Evolutionary conservation across 2,113 vertebrate species (phyloP).

Genomic region (Mastomys natalensis): DNA sequence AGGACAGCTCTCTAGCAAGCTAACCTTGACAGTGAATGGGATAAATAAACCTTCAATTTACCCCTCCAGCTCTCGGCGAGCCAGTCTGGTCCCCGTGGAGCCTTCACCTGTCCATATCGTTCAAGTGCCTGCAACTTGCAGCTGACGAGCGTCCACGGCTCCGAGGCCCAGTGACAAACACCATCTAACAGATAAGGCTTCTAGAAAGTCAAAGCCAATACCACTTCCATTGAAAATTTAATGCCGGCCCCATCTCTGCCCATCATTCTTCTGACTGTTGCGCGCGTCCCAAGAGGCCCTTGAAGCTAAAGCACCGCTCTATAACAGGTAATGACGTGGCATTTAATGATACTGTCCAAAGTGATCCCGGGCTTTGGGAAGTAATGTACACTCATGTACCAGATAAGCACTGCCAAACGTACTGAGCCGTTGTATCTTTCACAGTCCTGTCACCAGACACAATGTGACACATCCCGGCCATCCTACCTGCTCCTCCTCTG

Average conservation of each 20-base stretch:
- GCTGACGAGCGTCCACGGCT: slow-evolving; percentile 91
- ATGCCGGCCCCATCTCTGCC: slow-evolving; percentile 95
- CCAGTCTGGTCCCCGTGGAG: slow-evolving; percentile 94
- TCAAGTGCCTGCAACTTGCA: slow-evolving; percentile 93
- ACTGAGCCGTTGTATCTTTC: slow-evolving; percentile 91
- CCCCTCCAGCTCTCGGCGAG: slow-evolving; percentile 90
- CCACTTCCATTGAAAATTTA: slow-evolving; percentile 95
- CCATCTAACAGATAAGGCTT: slow-evolving; percentile 95
- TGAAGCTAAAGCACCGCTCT: slow-evolving; percentile 94
- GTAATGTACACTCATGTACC: slow-evolving; percentile 94
- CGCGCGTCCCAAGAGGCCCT: slow-evolving; percentile 91
- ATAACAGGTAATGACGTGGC: slow-evolving; percentile 99
- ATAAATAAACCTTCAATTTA: slow-evolving; percentile 99
- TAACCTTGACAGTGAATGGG: slow-evolving; percentile 99
- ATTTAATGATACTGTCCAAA: slow-evolving; percentile 99
- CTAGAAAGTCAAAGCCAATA: slow-evolving; percentile 99
- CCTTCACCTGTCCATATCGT: slow-evolving; percentile 99
- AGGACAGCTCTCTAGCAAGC: slow-evolving; percentile 98
- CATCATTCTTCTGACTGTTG: slow-evolving; percentile 91
- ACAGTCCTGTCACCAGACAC: slow-evolving; percentile 94
- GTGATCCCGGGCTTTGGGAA: slow-evolving; percentile 95
- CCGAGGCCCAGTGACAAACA: slow-evolving; percentile 97
- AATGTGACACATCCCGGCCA: slow-evolving; percentile 93
- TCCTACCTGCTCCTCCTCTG: slow-evolving; percentile 87
- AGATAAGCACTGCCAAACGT: slow-evolving; percentile 95